Percentiles rank a stretch among this genome's conserved stretches.
Conservation (phyloP, 2,113 vertebrate genomes). For the Hippocampus guttulatus region DNA sequence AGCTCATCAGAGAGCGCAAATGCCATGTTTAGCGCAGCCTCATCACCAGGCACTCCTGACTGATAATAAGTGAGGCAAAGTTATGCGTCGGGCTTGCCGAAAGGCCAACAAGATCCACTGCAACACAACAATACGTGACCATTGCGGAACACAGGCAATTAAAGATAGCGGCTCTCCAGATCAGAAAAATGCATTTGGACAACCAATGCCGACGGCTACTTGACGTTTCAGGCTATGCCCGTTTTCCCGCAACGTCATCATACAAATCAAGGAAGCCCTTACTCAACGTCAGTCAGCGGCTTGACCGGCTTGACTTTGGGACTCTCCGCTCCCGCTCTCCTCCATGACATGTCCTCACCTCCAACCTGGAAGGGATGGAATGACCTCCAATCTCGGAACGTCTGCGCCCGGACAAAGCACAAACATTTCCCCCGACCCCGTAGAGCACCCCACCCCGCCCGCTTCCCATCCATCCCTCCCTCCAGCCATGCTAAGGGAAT, state of each 20-base stretch:
- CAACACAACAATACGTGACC: not conserved
- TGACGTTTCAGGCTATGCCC: not conserved
- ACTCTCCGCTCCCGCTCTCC: conserved; percentile 25
- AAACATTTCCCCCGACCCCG: not conserved
- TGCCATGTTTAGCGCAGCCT: conserved; percentile 57
- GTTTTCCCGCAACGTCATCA: not conserved
- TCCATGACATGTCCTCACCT: conserved; percentile 32
- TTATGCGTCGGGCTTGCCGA: conserved; percentile 26
- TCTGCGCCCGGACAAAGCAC: not conserved
- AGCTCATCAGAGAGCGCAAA: conserved; percentile 64
- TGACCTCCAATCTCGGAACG: conserved; percentile 9
- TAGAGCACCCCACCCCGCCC: not conserved
- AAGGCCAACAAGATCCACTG: conserved; percentile 30
- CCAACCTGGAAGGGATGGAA: conserved; percentile 10
- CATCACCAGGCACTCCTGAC: conserved; percentile 33
- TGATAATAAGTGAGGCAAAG: conserved; percentile 35
- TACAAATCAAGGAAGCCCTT: not conserved
- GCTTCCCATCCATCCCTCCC: conserved; percentile 1
- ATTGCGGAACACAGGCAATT: not conserved
- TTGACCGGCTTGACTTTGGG: conserved; percentile 30
- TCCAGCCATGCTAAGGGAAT: conserved; percentile 44
- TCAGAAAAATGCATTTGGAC: not conserved
- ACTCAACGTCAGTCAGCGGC: conserved; percentile 9
- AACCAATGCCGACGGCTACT: not conserved
- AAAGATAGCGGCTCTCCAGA: not conserved